Evolutionary conservation across 2,888 invertebrate genomes (phyloP).

Genomic region (Ariolimax columbianus): DNA sequence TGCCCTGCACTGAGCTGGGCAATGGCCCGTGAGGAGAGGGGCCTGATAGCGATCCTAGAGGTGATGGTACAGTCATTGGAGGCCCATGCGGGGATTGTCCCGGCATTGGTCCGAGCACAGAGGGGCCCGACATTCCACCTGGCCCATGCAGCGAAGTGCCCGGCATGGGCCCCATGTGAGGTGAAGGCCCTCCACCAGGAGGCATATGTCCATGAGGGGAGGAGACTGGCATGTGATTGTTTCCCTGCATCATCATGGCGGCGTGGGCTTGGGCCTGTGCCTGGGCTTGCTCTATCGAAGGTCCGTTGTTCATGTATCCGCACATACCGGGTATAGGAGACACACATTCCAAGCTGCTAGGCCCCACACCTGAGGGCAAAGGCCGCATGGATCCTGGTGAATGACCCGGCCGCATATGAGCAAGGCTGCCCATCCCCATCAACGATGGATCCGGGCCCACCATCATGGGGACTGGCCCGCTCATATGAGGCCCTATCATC

Average conservation of each 20-base stretch:
- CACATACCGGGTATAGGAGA: slow-evolving; percentile 52
- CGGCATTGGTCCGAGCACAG: slow-evolving; percentile 58
- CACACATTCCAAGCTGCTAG: slow-evolving; percentile 54
- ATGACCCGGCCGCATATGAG: slow-evolving; percentile 57
- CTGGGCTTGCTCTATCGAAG: slow-evolving; percentile 45
- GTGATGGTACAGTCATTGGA: slow-evolving; percentile 38
- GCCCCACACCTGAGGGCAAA: slow-evolving; percentile 61
- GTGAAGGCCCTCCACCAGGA: slow-evolving; percentile 36
- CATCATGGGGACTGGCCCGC: slow-evolving; percentile 41
- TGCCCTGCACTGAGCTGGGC: slow-evolving; percentile 55
- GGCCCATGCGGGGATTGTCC: slow-evolving; percentile 48
- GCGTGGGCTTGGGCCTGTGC: slow-evolving; percentile 50
- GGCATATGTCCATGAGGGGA: slow-evolving; percentile 45
- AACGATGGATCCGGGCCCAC: slow-evolving; percentile 55
- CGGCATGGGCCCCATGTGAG: slow-evolving; percentile 49
- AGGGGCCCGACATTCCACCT: slow-evolving; percentile 30
- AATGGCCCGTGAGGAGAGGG: slow-evolving; percentile 49
- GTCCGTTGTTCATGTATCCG: slow-evolving; percentile 37
- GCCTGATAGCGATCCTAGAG: slow-evolving; percentile 58
- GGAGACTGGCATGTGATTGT: slow-evolving; percentile 36
- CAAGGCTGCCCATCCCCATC: slow-evolving; percentile 55
- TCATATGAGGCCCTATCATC: slow-evolving; percentile 9
- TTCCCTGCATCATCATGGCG: slow-evolving; percentile 56
- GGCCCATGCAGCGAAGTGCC: slow-evolving; percentile 43
- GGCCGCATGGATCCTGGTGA: slow-evolving; percentile 49